These are phyloP conservation scores for Trissolcus japonicus DNA, from an alignment of 2,888 invertebrate genomes.

Conservation along the genomic window DNA sequence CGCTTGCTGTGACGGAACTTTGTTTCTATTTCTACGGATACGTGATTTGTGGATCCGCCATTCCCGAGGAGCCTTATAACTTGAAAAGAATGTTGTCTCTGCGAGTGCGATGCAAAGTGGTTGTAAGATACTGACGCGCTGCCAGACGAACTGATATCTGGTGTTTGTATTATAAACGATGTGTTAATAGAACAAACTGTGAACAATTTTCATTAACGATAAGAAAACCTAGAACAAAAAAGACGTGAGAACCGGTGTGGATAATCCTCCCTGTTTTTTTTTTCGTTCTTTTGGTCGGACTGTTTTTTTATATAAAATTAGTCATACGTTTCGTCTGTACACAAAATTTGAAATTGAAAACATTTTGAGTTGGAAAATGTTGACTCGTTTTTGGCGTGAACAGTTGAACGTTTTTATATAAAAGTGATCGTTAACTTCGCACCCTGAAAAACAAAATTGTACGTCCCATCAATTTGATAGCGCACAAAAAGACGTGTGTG, in stretches of 20 bases:
- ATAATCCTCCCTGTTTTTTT: background rate
- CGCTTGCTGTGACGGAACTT: conserved; percentile 34
- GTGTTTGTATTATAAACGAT: conserved; percentile 66
- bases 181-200: conserved; percentile 63
- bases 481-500: conserved; percentile 45
- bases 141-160: conserved; percentile 55
- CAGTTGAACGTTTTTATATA: no score
- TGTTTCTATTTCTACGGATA: conserved; percentile 12
- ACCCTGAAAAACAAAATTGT: conserved; percentile 9
- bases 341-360: background rate
- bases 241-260: conserved; percentile 31
- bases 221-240: conserved; percentile 12
- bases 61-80: conserved; percentile 46
- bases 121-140: conserved; percentile 39
- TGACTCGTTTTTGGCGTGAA: no score
- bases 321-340: background rate
- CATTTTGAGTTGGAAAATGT: no score
- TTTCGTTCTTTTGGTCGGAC: background rate
- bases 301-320: background rate
- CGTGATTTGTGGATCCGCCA: conserved; percentile 19
- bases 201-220: conserved; percentile 35
- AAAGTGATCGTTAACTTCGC: background rate
- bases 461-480: conserved; percentile 50
- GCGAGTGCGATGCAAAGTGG: conserved; percentile 24
- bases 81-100: conserved; percentile 35